A percentile compares a stretch with the other conserved stretches of the same genome.
Conservation (phyloP, 1,140 invertebrate species). For the Brachionus rubens region DNA sequence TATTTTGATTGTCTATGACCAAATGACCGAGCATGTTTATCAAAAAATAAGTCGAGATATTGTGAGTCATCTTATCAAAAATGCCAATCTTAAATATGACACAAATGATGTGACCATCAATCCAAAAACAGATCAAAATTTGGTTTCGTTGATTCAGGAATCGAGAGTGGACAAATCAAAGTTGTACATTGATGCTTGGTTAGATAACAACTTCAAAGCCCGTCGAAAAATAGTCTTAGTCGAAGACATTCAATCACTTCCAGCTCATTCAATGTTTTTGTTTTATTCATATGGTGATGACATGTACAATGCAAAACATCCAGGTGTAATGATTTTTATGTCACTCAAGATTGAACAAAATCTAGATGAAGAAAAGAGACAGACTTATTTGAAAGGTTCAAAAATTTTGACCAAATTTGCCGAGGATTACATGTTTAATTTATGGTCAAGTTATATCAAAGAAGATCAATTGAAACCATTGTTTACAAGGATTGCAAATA, state of each 20-base stretch:
- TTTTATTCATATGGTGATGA: constrained; percentile 45
- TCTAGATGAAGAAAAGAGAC: not conserved
- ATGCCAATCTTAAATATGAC: not conserved
- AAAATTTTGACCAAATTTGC: not conserved
- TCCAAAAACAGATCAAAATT: not conserved
- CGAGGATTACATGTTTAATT: constrained; percentile 29
- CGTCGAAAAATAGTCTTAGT: constrained; percentile 14
- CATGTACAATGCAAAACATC: constrained; percentile 2
- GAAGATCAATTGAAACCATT: constrained; percentile 37
- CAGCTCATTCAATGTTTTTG: constrained; percentile 18
- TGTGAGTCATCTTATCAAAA: constrained; percentile 9
- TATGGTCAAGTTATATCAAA: constrained; percentile 24
- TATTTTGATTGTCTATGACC: constrained; percentile 1
- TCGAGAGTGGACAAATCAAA: not conserved
- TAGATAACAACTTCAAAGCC: not conserved
- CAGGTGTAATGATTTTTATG: constrained; percentile 38
- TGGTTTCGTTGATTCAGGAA: not conserved
- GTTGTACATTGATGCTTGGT: constrained; percentile 1
- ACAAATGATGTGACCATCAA: not conserved
- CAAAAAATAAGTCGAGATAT: constrained; percentile 2
- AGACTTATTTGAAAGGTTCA: not conserved
- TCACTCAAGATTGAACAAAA: not conserved
- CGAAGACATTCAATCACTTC: constrained; percentile 5
- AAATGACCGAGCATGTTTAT: not conserved
- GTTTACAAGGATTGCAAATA: constrained; percentile 39